Base-by-base conservation (phyloP, 2,888 invertebrate species). In the Troglohyphantes excavatus region DNA sequence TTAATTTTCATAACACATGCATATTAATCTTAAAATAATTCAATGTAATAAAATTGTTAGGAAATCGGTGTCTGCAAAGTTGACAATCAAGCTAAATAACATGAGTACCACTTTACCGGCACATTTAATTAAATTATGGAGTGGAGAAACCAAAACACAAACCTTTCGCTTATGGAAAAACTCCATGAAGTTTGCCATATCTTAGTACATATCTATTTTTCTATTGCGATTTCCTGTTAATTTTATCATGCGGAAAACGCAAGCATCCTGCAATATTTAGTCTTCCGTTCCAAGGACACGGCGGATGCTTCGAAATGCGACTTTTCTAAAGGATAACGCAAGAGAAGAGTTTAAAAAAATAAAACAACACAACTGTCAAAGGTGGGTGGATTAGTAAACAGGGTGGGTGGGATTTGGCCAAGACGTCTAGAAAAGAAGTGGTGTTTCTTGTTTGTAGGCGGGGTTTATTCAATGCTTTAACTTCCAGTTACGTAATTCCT, bases 131-230 rank as follows among this genome's bases (percentile, higher is more conserved):
- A 5, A 65, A 75, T 78, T 65, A 65, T 26, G 65, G 39, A 29
- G 33, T 59, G 33, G 21, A 21, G 43, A n/a, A 29, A 53, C 17
- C 11, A 23, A 23, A 29, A 43, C 19, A 79, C 70, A 65, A 33
- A 90, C 90, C 84, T 90, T 90, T 43, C 90, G 68, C 65, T 90
- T 90, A 70, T 84, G 83, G 29, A 90, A 90, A 84, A 90, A 90
- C 84, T 90, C 90, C 90, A 90, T 90, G 84, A 90, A 90, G 65
- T 90, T 90, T 73, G 90, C 90, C 90, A 90, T 90, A 59, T 21
- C 33, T 39, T 76, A 53, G 23, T 39, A 39, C 73, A 75, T 76
- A 61, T 65, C 33, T 75, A 81, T 88, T 43, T 43, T 27, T 13
- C 27, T 17, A 23, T 26, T 7, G 61, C 33, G 29, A 89, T 46